Evolutionary conservation across 2,888 invertebrate species (phyloP), one percentile per base, ranked within the genome.

Genomic region (Holacanthella duospinosa): DNA sequence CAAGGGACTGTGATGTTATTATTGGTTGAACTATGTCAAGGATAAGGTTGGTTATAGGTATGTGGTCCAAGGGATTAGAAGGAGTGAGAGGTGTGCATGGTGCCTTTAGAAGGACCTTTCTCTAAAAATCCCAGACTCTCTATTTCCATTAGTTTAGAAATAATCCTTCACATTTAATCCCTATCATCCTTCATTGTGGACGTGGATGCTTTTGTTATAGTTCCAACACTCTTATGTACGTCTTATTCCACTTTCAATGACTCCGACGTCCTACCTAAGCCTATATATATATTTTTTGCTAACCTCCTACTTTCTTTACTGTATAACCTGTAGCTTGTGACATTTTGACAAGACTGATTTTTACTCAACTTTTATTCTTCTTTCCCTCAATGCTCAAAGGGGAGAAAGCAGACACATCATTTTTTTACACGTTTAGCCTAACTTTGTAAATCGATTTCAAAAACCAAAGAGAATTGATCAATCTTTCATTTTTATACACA

Each of bases 161-260:
- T 48, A 48, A 48, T 48, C 48, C 48, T 48, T 48, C 21, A 48
- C 19, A 48, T 48, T 21, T 48, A 48, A 48, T 48, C 36, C 36
- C 36, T 36, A 36, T 36, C 36, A 36, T 36, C 48, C 48, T 48
- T 48, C 48, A 48, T 48, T 48, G 19, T 48, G 48, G 48, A 48
- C 21, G 19, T 48, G 48, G 48, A 48, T 48, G 21, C 21, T 21
- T n/a, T 48, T 48, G 21, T 48, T 48, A 48, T 4, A 21, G 48
- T 21, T 48, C 36, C 36, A n/a, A n/a, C n/a, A n/a, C n/a, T n/a
- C n/a, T n/a, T n/a, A n/a, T n/a, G n/a, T n/a, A n/a, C n/a, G n/a
- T n/a, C 36, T 36, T 36, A 16, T 36, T 16, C 9, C 36, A 36
- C 36, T 16, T 4, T 48, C 12, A 9, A 4, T 48, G 48, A 16